phyloP scores from a whole-genome alignment of 37 sponge, comb jelly and placozoan species.

The Ephydatia muelleri region DNA sequence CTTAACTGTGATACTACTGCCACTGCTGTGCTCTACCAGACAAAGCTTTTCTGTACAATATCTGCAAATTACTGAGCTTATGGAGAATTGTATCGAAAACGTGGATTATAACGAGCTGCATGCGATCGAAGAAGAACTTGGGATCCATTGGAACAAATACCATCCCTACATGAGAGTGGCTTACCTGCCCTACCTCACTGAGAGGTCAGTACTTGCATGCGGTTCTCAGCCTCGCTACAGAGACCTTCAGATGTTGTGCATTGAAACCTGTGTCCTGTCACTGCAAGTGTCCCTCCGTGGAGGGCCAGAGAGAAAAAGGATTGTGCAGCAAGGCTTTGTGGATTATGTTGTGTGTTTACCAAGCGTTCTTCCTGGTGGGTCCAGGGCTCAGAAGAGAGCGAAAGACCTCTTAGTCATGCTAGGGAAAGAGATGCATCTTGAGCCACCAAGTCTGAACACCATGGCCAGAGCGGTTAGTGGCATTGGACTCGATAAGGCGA shows the following conservation, averaged over 20 bases:
- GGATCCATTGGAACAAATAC: constrained; percentile 30
- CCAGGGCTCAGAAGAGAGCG: background rate
- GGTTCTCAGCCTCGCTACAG: background rate
- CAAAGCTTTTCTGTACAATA: constrained; percentile 2
- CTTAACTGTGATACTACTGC: constrained; percentile 8
- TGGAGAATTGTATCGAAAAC: constrained; percentile 11
- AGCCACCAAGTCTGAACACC: constrained; percentile 12
- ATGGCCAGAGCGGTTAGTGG: background rate
- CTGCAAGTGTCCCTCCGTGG: background rate
- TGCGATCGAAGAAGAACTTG: constrained; percentile 13
- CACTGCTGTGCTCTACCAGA: constrained; percentile 8
- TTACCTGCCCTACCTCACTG: background rate
- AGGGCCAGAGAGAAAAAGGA: background rate
- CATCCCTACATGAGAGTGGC: constrained; percentile 25
- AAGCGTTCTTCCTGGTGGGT: background rate
- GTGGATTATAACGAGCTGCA: background rate
- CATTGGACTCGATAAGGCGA: constrained; percentile 14
- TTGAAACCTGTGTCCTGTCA: background rate
- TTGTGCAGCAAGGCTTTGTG: background rate
- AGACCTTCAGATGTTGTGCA: background rate
- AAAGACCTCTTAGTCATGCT: background rate
- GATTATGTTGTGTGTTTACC: background rate
- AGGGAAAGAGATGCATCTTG: background rate
- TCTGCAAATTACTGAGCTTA: background rate
- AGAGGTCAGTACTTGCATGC: background rate